Evolutionary conservation across 2,113 vertebrate genomes (phyloP).

Genomic region (Fregetta grallaria): DNA sequence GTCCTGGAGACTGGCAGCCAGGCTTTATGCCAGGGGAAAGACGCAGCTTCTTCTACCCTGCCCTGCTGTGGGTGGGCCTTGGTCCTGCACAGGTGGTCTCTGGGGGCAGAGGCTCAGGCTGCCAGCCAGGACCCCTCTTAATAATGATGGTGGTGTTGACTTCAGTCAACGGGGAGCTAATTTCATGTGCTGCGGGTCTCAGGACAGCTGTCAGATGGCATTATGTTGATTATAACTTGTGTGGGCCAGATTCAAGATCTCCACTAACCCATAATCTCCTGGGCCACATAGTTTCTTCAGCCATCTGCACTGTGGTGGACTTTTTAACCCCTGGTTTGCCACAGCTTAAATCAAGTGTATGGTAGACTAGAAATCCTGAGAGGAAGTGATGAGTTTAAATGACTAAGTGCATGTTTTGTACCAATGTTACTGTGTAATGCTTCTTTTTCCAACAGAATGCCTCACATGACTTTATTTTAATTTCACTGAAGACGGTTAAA

Average conservation of each 20-base stretch:
- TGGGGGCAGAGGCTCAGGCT: constrained; percentile 9
- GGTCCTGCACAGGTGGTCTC: not conserved
- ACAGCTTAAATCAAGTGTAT: not conserved
- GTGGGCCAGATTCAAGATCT: constrained; percentile 14
- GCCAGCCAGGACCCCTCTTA: not conserved
- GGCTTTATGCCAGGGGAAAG: not conserved
- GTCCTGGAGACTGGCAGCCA: not conserved
- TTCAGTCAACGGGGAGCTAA: constrained; percentile 18
- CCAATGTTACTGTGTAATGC: constrained; percentile 19
- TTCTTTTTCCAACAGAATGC: constrained; percentile 23
- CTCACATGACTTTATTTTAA: constrained; percentile 1
- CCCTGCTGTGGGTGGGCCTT: not conserved
- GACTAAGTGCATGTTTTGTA: constrained; percentile 52
- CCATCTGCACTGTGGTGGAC: constrained; percentile 27
- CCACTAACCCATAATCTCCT: not conserved
- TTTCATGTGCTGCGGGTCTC: constrained; percentile 10
- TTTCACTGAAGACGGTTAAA: constrained; percentile 2
- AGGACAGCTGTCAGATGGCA: constrained; percentile 51
- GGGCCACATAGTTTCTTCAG: not conserved
- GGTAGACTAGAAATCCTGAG: not conserved
- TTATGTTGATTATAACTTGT: constrained; percentile 12
- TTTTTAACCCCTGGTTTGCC: constrained; percentile 5
- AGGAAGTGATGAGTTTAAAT: constrained; percentile 18
- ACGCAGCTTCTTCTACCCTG: not conserved
- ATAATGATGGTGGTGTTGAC: not conserved